Base-by-base conservation (phyloP, 2,888 invertebrate genomes). In the Dynastes tityus region DNA sequence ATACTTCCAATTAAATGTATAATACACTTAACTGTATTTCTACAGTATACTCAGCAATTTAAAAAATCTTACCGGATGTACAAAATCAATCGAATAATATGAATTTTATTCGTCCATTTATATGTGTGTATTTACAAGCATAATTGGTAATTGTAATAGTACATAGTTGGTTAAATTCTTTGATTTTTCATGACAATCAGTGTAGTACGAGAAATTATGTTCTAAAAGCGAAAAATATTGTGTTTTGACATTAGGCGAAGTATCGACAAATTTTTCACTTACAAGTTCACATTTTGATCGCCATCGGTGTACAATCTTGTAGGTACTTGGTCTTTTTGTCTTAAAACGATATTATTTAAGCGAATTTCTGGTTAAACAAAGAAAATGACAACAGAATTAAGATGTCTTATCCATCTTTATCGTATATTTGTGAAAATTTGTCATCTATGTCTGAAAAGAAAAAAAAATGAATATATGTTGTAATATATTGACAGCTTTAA, bases 91-190 rank as follows among this genome's bases (percentile, higher is more conserved):
- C 29, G 11, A 67, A 29, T 51, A 68, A 13, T 68, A 53, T 27
- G 68, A 68, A 68, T 68, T 68, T 16, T 22, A 68, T 51, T 51
- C 51, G 68, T 68, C 51, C 68, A 68, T 51, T 6, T 67, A 45
- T 51, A 45, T 49, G 11, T 8, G 45, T 29, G 13, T 45, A 45
- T 8, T 45, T 45, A 11, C 11, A 11, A 45, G 2, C 45, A 45
- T 45, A 45, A 45, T 11, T 45, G 45, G 45, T 45, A 45, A 45
- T 8, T 45, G 11, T 45, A 45, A 45, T 45, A 32, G 63, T 63
- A 11, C n/a, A n/a, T 63, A 63, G 63, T 29, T 9, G 29, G 58
- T 63, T 63, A 27, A 63, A 27, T 63, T 63, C 5, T 45, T 45
- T 45, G 8, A 11, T 45, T 45, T 32, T 63, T 63, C 13, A 32